Conservation (phyloP, 1,140 invertebrate genomes). For the Octopus sinensis region DNA sequence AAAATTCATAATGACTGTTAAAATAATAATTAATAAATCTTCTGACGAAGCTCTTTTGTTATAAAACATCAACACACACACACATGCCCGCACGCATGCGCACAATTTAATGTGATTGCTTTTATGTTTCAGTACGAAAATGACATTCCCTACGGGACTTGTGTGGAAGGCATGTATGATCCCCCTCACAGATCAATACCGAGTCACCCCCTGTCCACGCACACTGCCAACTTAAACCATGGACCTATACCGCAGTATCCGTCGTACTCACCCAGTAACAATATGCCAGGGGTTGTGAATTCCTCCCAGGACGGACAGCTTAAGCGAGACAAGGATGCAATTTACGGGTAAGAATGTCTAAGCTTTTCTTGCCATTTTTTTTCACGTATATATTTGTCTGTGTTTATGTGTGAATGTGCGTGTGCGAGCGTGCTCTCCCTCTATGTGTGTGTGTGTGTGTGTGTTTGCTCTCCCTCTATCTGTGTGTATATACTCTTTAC, state of each 20-base stretch:
- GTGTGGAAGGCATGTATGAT: slow-evolving; percentile 51
- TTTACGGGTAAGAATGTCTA: slow-evolving; percentile 79
- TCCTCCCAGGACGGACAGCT: slow-evolving; percentile 53
- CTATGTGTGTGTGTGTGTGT: no score
- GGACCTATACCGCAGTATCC: slow-evolving; percentile 46
- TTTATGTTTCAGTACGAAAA: slow-evolving; percentile 47
- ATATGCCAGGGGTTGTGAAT: slow-evolving; percentile 47
- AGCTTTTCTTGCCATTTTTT: slow-evolving; percentile 52
- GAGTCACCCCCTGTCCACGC: slow-evolving; percentile 37
- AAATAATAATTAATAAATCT: no score
- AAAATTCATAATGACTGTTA: no score
- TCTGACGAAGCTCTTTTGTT: no score
- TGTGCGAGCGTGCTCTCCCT: no score
- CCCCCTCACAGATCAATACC: slow-evolving; percentile 39
- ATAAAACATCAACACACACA: neutral
- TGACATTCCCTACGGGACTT: slow-evolving; percentile 43
- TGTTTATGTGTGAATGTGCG: no score
- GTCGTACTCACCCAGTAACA: slow-evolving; percentile 41
- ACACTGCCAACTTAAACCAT: slow-evolving; percentile 37
- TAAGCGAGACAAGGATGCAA: slow-evolving; percentile 96
- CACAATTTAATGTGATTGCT: slow-evolving; percentile 11
- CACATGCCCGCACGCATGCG: neutral
- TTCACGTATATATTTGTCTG: no score
- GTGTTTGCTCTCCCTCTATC: no score
- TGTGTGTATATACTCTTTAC: accelerated